Base-by-base conservation (phyloP, 2,888 invertebrate species). In the Periphyllus acericola region DNA sequence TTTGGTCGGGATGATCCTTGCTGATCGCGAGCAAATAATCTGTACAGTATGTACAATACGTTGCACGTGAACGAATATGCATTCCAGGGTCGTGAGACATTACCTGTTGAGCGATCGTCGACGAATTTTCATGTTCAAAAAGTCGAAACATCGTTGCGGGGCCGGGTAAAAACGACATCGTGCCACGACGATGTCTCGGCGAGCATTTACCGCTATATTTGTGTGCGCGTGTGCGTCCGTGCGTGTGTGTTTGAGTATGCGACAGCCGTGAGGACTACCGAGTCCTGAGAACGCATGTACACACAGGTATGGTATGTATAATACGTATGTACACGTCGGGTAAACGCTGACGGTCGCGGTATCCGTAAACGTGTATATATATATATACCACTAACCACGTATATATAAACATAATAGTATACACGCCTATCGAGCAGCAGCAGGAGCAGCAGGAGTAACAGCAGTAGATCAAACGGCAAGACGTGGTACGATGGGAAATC, bases 401-500 rank as follows among this genome's bases (percentile, higher is more conserved):
- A 36, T 36, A 36, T 36, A 46, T 14, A 14, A 46, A 14, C 0
- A 46, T 46, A 46, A 46, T 46, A 60, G 4, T 60, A 11, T 60
- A 36, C 34, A 60, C 60, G 34, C 79, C 4, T n/a, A 9, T 11
- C 55, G n/a, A 52, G 40, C 60, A 60, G 34, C 80, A 25, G 80
- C 60, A 66, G 36, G 11, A 66, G 79, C 55, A 60, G n/a, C n/a
- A n/a, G n/a, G n/a, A n/a, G n/a, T n/a, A 40, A 29, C 68, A 9
- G 40, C 68, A 68, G 81, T 71, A 46, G 82, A 82, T 82, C 82
- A 71, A 71, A 68, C 81, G 40, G 68, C n/a, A 25, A 71, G 21
- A 71, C 82, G 46, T 36, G 60, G 46, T 34, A 72, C 82, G 71
- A 71, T 71, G 82, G 46, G 82, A 82, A 80, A 82, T 71, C 52